A percentile compares a stretch with the other conserved stretches of the same genome.
Evolutionary conservation across 2,797 vertebrate species (phyloP).

Genomic region (Numenius phaeopus): DNA sequence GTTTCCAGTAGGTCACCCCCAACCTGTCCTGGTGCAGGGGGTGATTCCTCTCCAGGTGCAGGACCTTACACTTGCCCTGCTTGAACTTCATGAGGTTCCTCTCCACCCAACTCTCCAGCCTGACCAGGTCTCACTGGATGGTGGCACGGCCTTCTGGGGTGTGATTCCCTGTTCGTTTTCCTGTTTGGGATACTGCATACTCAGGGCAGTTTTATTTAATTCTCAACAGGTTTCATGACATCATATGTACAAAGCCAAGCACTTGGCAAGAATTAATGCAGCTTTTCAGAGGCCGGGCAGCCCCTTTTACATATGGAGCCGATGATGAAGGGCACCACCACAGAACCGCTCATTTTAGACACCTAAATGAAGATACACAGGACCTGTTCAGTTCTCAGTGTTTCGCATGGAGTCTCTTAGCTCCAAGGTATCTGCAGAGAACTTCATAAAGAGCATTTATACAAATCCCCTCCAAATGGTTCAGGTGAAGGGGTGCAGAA

Average conservation of each 20-base stretch:
- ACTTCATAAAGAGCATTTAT: not conserved
- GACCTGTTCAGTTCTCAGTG: rapidly evolving
- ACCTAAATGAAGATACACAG: not conserved
- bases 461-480: not conserved
- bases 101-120: no score
- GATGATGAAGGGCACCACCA: not conserved
- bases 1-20: not conserved
- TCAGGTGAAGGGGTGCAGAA: not conserved
- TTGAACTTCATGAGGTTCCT: no score
- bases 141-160: no score
- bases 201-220: not conserved
- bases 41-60: no score
- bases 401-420: no score
- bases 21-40: not conserved
- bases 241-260: not conserved
- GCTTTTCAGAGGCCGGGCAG: no score
- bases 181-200: not conserved
- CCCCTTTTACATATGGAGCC: not conserved
- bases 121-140: no score
- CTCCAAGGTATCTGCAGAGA: not conserved
- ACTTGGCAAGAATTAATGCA: not conserved
- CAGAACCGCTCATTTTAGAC: not conserved
- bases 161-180: not conserved
- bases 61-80: no score
- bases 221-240: not conserved